Evolutionary conservation across 2,113 vertebrate genomes (phyloP).

Genomic region (Chloroceryle aenea): DNA sequence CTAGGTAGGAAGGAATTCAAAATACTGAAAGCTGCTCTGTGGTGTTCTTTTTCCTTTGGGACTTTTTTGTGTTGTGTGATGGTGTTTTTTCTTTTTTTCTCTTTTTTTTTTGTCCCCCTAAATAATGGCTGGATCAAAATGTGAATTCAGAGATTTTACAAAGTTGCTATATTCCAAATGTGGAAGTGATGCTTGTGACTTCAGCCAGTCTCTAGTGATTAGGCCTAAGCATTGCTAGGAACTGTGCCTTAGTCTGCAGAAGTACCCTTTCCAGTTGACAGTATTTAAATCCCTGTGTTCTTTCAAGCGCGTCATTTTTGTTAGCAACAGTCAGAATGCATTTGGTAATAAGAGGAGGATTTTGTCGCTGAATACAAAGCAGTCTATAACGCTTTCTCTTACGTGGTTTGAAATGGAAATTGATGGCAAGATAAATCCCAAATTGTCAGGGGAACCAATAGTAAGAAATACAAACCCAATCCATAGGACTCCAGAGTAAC

Average conservation of each 20-base stretch:
- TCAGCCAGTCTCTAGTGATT: not conserved
- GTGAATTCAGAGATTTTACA: not conserved
- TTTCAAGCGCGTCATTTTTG: slow-evolving; percentile 23
- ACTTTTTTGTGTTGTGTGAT: not conserved
- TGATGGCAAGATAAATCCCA: slow-evolving; percentile 15
- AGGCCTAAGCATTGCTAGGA: not conserved
- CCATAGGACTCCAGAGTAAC: not conserved
- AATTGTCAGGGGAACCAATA: not conserved
- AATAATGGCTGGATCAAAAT: not conserved
- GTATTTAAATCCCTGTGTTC: slow-evolving; percentile 59
- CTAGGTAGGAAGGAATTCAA: not conserved
- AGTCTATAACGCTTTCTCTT: not conserved
- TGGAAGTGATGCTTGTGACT: not conserved
- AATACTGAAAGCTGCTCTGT: not conserved
- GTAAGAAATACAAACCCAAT: not conserved
- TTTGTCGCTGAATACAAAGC: slow-evolving; percentile 50
- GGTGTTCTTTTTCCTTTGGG: not conserved
- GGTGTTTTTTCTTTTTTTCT: not conserved
- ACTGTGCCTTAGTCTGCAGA: not conserved
- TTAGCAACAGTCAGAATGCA: slow-evolving; percentile 9
- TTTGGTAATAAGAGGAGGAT: slow-evolving; percentile 5
- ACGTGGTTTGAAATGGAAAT: slow-evolving; percentile 36
- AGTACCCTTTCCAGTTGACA: not conserved
- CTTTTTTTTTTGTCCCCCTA: not conserved
- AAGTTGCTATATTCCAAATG: not conserved